Conservation (phyloP, 2,888 invertebrate genomes). For the Polietes domitor region DNA sequence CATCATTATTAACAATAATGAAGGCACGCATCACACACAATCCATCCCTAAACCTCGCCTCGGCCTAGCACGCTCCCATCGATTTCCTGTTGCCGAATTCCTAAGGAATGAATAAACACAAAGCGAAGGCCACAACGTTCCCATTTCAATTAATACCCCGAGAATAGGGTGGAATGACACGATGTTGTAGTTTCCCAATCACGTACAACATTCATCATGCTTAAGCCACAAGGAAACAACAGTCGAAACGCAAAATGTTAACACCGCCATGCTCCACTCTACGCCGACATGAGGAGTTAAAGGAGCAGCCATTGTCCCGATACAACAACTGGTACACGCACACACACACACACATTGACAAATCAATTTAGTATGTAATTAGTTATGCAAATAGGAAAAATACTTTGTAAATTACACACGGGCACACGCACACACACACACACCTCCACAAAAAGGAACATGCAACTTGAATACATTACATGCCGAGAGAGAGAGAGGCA, state of each 20-base stretch:
- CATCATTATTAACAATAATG: slow-evolving; percentile 33
- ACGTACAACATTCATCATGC: slow-evolving; percentile 62
- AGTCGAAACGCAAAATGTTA: slow-evolving; percentile 14
- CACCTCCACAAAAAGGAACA: background rate
- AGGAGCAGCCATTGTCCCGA: slow-evolving; percentile 12
- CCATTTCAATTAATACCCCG: slow-evolving; percentile 23
- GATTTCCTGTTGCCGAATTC: slow-evolving; percentile 18
- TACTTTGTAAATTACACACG: slow-evolving; percentile 50
- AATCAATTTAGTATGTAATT: slow-evolving; percentile 78
- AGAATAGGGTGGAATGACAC: slow-evolving; percentile 4
- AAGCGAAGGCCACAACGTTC: background rate
- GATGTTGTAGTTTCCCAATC: slow-evolving; percentile 44
- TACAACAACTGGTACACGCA: slow-evolving; percentile 1
- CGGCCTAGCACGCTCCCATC: background rate
- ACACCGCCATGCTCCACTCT: slow-evolving; percentile 33
- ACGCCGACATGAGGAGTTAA: slow-evolving; percentile 25
- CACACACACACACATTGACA: slow-evolving; percentile 71
- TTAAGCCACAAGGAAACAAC: slow-evolving; percentile 27
- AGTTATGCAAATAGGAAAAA: slow-evolving; percentile 73
- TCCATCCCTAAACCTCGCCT: background rate
- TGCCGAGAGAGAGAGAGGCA: slow-evolving; percentile 41
- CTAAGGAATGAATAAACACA: slow-evolving; percentile 1
- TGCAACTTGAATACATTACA: background rate
- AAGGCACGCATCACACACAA: background rate
- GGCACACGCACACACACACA: background rate